Percentiles rank a stretch among this genome's conserved stretches.
Evolutionary conservation across 2,797 vertebrate species (phyloP).

Genomic region (Cetoscarus ocellatus): DNA sequence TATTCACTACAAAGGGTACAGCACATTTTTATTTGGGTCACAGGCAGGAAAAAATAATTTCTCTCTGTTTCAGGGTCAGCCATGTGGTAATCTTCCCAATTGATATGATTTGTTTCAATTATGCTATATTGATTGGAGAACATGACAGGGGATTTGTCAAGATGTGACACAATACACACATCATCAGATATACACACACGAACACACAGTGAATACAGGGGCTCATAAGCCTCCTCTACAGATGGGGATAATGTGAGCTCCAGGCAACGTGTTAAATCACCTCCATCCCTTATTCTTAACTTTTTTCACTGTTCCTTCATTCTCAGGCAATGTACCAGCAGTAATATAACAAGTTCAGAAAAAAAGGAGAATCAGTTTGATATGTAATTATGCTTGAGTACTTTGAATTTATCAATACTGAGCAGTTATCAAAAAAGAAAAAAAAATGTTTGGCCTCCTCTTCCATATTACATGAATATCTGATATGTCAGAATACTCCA

Average conservation of each 20-base stretch:
- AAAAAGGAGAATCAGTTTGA: no score
- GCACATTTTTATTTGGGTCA: slow-evolving; percentile 16
- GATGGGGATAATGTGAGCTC: slow-evolving; percentile 1
- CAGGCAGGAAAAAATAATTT: slow-evolving; percentile 9
- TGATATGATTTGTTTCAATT: slow-evolving; percentile 50
- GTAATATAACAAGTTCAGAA: no score
- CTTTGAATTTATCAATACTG: no score
- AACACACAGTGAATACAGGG: neutral
- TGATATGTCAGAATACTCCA: no score
- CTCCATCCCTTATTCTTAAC: neutral
- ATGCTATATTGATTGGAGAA: slow-evolving; percentile 43
- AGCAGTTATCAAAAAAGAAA: no score
- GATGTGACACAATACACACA: neutral
- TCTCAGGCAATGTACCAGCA: neutral
- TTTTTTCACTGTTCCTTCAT: neutral
- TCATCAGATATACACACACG: neutral
- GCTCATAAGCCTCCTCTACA: neutral
- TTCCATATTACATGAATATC: no score
- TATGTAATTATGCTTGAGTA: no score
- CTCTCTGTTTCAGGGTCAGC: slow-evolving; percentile 21
- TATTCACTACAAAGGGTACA: neutral
- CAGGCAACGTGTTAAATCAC: neutral
- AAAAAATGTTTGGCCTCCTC: no score
- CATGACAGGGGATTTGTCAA: slow-evolving; percentile 40
- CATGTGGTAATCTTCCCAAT: slow-evolving; percentile 21